Evolutionary conservation across 30 jellyfish, hydroid and myxozoan genomes (phyloP), one percentile per base, ranked within the genome.

Genomic region (Aurelia aurita): DNA sequence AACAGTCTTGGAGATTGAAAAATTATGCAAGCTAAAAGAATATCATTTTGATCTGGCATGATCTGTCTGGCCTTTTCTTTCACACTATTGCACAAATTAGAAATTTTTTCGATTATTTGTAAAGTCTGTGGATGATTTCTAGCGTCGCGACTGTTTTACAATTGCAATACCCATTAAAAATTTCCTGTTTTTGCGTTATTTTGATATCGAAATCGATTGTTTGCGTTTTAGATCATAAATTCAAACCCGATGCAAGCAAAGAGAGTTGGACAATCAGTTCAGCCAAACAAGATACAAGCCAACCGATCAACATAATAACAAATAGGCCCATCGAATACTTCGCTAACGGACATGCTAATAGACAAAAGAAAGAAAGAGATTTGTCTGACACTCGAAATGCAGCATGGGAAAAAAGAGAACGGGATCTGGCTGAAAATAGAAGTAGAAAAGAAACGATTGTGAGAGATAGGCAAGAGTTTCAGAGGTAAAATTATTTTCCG

Each of bases 241-340:
- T 82, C 73, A 57, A 31, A 34, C 8, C 59, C 0, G 59, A 57
- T 26, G 53, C 68, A 20, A 13, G 4, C 26, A 69, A 49, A 3
- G 79, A 82, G 25, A 82, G 91, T 70, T 82, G 91, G 91, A 82
- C 91, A 7, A 76, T 73, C 28, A 80, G 35, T 12, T 49, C 58
- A 25, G 73, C 78, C 21, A 51, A 25, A 4, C 51, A 45, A 14
- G 69, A 26, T 9, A 21, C 69, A 44, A 47, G 62, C 5, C 75
- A 51, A 32, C 85, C 64, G 25, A 26, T 67, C n/a, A 60, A 82
- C 43, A 82, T 82, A 23, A 82, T 82, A 43, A 82, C 91, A 57
- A 68, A 82, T 32, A 32, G 46, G 79, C 91, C 91, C 1, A 49
- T 47, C 44, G 58, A 82, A 18, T 44, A 82, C 70, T 82, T 22